A percentile compares a stretch with the other conserved stretches of the same genome.
These are phyloP conservation scores for Drosophila suzukii DNA, from an alignment of 1,140 invertebrate genomes.

Conservation along the genomic window DNA sequence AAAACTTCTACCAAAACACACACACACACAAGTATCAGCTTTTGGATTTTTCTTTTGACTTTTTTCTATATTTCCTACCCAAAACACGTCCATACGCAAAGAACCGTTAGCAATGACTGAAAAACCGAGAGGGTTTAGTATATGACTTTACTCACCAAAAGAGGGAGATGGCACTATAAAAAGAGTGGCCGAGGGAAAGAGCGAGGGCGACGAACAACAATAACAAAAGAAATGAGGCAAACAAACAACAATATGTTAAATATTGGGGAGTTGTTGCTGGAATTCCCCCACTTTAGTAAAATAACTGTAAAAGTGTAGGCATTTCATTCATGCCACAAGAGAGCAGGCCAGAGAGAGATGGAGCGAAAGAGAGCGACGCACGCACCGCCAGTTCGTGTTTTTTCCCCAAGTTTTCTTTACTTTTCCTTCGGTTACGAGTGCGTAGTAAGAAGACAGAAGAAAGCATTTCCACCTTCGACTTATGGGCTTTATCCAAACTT, in stretches of 20 bases:
- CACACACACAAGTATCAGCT: constrained; percentile 44
- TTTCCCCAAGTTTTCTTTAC: constrained; percentile 19
- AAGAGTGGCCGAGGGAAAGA: neutral
- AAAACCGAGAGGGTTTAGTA: constrained; percentile 32
- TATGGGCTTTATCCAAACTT: constrained; percentile 14
- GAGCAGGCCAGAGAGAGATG: constrained; percentile 4
- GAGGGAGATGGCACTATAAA: neutral
- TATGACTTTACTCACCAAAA: constrained; percentile 14
- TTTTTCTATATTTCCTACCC: constrained; percentile 19
- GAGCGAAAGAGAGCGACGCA: constrained; percentile 58
- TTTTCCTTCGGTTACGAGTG: constrained; percentile 60
- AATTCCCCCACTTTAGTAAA: constrained; percentile 47
- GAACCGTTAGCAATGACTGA: constrained; percentile 82
- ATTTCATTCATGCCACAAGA: constrained; percentile 69
- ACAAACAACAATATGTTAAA: constrained; percentile 68
- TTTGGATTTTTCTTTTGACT: constrained; percentile 29
- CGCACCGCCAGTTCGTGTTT: constrained; percentile 53
- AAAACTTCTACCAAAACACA: constrained; percentile 20
- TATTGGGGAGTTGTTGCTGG: constrained; percentile 58
- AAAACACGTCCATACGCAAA: constrained; percentile 83
- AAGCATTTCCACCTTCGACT: constrained; percentile 64
- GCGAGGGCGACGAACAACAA: constrained; percentile 32
- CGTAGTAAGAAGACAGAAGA: constrained; percentile 48
- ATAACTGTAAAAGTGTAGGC: constrained; percentile 81
- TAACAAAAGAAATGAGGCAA: constrained; percentile 30